These are phyloP conservation scores for Zaprionus inermis DNA, from an alignment of 1,140 invertebrate species.

Conservation along the genomic window DNA sequence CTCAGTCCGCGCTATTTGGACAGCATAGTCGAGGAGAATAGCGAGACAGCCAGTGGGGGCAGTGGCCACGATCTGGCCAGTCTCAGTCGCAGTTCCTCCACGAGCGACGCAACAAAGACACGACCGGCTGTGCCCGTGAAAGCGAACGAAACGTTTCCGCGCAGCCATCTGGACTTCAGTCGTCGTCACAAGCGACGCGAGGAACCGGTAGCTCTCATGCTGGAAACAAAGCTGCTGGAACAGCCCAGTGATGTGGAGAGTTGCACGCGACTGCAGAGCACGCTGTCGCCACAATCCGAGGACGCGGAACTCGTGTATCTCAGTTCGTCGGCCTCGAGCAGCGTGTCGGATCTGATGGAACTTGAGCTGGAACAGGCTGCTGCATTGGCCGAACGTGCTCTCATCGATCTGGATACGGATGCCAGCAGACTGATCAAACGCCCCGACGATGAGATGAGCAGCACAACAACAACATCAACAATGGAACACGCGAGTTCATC, in stretches of 20 bases:
- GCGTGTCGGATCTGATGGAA: constrained; percentile 76
- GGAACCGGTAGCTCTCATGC: constrained; percentile 63
- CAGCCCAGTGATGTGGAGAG: constrained; percentile 65
- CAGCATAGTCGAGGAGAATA: constrained; percentile 87
- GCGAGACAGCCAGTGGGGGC: constrained; percentile 84
- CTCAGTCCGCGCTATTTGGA: constrained; percentile 86
- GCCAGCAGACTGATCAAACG: constrained; percentile 55
- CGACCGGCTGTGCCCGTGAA: constrained; percentile 32
- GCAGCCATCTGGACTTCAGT: constrained; percentile 74
- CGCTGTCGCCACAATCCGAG: constrained; percentile 65
- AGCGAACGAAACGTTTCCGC: constrained; percentile 68
- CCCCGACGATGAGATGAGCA: constrained; percentile 56
- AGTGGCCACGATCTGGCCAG: background rate
- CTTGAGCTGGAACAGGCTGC: constrained; percentile 70
- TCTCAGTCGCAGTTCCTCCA: constrained; percentile 28
- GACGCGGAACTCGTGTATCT: constrained; percentile 77
- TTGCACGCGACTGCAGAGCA: constrained; percentile 63
- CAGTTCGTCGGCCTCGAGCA: constrained; percentile 78
- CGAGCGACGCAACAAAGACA: constrained; percentile 18
- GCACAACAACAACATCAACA: constrained; percentile 40
- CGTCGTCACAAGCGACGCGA: constrained; percentile 65
- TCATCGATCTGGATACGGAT: constrained; percentile 75
- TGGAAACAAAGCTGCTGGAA: constrained; percentile 76
- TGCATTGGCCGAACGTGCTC: constrained; percentile 57
- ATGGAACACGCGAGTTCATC: constrained; percentile 54